Evolutionary conservation across 2,113 vertebrate species (phyloP), one percentile per base, ranked within the genome.

Genomic region (Leuciscus idus): DNA sequence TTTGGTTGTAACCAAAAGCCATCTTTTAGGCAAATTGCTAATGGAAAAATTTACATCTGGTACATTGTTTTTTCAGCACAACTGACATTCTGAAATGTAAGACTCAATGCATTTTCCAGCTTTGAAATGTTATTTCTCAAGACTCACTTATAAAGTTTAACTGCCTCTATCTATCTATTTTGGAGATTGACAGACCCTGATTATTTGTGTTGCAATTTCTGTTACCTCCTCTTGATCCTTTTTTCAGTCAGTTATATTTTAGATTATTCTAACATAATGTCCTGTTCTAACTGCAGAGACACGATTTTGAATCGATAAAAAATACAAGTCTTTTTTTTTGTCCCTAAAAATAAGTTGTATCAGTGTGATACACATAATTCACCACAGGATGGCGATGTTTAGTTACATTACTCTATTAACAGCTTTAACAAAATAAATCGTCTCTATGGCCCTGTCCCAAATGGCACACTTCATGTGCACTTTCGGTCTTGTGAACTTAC

Each of bases 21-120:
- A 68, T 68, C 64, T 19, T 68, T 68, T 68, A 68, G 64, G 64
- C 30, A 36, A 70, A 36, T 68, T 68, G 17, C 30, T 36, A 68
- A 36, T 19, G 30, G 28, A 2, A 68, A 68, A 9, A 68, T 70
- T 21, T 36, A 70, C 17, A 28, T 62, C n/a, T 26, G 61, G 11
- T 28, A 28, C 11, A 66, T 30, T 15, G 12, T 15, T 15, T 13
- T 64, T 26, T 66, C 62, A 17, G 13, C 28, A 66, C 13, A 17
- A 33, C 28, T 6, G 28, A 30, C 26, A 13, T 30, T 66, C 13
- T 30, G 28, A 33, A 66, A 66, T 66, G 64, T 64, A 28, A 28
- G 61, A 26, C n/a, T 2, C 26, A 26, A 26, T 26, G 26, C 26
- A 26, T 26, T 26, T 46, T 11, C 11, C 23, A 62, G n/a, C 10